Conservation (phyloP, 2,797 vertebrate genomes). For the Euthynnus affinis region DNA sequence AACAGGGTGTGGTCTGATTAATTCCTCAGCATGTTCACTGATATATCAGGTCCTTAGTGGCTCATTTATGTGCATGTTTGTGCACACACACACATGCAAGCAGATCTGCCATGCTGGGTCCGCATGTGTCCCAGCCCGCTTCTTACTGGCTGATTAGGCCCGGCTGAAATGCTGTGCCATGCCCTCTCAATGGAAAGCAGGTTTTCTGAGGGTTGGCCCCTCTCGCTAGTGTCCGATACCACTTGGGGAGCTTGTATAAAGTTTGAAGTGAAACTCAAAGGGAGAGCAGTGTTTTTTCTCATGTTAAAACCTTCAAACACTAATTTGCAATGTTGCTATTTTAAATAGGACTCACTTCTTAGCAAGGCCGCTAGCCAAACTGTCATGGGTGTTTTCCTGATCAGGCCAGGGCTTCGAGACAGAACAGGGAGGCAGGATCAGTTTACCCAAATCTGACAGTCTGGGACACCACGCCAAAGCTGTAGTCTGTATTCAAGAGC, state of each 20-base stretch:
- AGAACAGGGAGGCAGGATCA: conserved; percentile 73
- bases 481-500: conserved; percentile 63
- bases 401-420: conserved; percentile 59
- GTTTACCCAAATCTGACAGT: conserved; percentile 79
- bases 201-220: conserved; percentile 60
- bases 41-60: conserved; percentile 42
- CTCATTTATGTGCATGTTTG: conserved; percentile 55
- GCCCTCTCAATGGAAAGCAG: conserved; percentile 69
- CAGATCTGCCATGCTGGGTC: conserved; percentile 50
- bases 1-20: conserved; percentile 60
- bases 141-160: conserved; percentile 70
- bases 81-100: conserved; percentile 25
- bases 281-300: conserved; percentile 61
- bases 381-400: conserved; percentile 77
- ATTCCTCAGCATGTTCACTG: conserved; percentile 63
- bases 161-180: conserved; percentile 72
- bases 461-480: conserved; percentile 72
- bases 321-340: conserved; percentile 77
- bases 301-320: conserved; percentile 73
- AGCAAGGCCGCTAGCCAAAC: conserved; percentile 71
- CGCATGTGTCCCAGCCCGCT: conserved; percentile 37
- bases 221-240: conserved; percentile 56
- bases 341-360: conserved; percentile 68
- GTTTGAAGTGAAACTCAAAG: conserved; percentile 62
- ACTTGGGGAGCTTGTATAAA: conserved; percentile 62